Base-by-base conservation (phyloP, 2,888 invertebrate genomes). In the Drosophila monieri region DNA sequence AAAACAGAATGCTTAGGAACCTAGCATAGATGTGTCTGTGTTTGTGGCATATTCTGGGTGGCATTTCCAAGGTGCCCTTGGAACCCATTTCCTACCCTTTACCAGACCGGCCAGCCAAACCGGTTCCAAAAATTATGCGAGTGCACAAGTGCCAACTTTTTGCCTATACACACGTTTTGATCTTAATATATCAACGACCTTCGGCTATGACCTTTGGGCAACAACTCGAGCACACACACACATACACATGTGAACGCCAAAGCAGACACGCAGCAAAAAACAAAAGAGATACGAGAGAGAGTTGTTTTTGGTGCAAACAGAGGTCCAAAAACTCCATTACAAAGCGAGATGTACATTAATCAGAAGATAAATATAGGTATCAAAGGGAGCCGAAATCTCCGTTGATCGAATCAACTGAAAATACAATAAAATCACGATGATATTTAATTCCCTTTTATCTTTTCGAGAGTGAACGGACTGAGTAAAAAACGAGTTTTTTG, bases 41-140 rank as follows among this genome's bases (percentile, higher is more conserved):
- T 15, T 41, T 55, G 52, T 43, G n/a, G 43, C 48, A 60, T 37
- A 32, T 32, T 55, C 44, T 23, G 21, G 3, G 39, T 46, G 54
- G 48, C 25, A 48, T 18, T 79, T 61, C 78, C 79, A 83, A 83
- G 79, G 79, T 80, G 79, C 80, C 79, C 84, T 80, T 83, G 80
- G n/a, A n/a, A n/a, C n/a, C 53, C 59, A 61, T 55, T 57, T 14
- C 15, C 30, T 30, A 44, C 51, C 62, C 62, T 61, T 62, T 10
- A 37, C 52, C 52, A 52, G 44, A 41, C n/a, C n/a, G n/a, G n/a
- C n/a, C n/a, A n/a, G n/a, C n/a, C 25, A 55, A 80, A 77, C 79
- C 74, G 76, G 79, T 80, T 83, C 69, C 53, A 52, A 77, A 81
- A 76, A 68, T 80, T 46, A 58, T 68, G 74, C 59, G 53, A 58